Evolutionary conservation across 2,113 vertebrate species (phyloP).

Genomic region (Desmodus rotundus): DNA sequence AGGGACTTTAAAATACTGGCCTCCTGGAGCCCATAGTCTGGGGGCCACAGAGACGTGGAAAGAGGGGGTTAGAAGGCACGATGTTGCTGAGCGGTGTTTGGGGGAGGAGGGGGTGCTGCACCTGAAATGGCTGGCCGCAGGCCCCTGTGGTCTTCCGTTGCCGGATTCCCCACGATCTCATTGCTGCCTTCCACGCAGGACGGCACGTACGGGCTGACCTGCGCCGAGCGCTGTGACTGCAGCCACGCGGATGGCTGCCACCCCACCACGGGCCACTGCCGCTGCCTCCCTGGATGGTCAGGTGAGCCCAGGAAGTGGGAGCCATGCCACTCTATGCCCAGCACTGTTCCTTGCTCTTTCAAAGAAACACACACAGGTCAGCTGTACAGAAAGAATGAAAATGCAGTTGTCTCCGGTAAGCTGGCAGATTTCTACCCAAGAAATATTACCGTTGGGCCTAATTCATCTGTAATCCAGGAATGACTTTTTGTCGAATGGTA

Average conservation of each 20-base stretch:
- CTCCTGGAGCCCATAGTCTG: background rate
- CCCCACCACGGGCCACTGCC: slow-evolving; percentile 92
- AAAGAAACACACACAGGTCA: background rate
- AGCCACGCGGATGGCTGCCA: slow-evolving; percentile 97
- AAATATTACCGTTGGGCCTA: background rate
- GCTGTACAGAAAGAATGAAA: background rate
- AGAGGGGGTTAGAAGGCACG: background rate
- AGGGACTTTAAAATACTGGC: background rate
- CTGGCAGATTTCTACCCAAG: background rate
- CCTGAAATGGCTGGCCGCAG: background rate
- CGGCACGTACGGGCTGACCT: slow-evolving; percentile 92
- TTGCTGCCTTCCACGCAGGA: slow-evolving; percentile 80
- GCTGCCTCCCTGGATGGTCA: slow-evolving; percentile 95
- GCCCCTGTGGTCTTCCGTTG: fast-evolving
- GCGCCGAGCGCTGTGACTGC: slow-evolving; percentile 94
- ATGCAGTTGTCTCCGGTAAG: background rate
- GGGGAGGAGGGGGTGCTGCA: background rate
- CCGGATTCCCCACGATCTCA: background rate
- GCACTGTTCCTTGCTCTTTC: background rate
- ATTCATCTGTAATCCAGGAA: background rate
- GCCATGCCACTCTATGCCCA: fast-evolving
- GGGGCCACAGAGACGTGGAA: background rate
- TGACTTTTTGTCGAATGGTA: background rate
- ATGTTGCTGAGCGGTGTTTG: background rate
- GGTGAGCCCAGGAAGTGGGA: slow-evolving; percentile 79